Conservation (phyloP, 2,113 vertebrate genomes). For the Forbesichthys papilliferus region DNA sequence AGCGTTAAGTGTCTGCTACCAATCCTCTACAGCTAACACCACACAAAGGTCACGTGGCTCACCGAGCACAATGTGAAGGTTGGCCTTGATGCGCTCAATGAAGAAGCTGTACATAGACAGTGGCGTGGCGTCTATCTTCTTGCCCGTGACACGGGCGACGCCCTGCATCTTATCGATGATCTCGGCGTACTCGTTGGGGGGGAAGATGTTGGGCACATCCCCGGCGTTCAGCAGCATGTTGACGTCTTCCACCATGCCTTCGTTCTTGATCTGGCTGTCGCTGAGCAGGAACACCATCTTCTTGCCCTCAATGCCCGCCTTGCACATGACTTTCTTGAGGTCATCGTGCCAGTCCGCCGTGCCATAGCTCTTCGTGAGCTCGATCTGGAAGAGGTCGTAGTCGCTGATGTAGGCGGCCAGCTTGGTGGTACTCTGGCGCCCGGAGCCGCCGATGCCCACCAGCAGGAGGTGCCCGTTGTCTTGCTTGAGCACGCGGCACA, state of each 20-base stretch:
- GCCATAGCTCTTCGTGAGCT: conserved; percentile 86
- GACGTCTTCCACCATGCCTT: conserved; percentile 88
- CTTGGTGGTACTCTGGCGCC: conserved; percentile 86
- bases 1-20: too few relatives aligned
- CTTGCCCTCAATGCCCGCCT: conserved; percentile 78
- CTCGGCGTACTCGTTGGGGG: conserved; percentile 86
- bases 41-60: conserved; percentile 30
- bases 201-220: conserved; percentile 91
- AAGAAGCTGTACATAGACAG: conserved; percentile 91
- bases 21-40: too few relatives aligned
- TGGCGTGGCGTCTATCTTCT: conserved; percentile 82
- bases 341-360: conserved; percentile 86
- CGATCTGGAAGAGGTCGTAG: conserved; percentile 87
- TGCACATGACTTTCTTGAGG: conserved; percentile 86
- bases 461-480: conserved; percentile 86
- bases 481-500: conserved; percentile 90
- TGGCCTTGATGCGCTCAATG: conserved; percentile 86
- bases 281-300: conserved; percentile 83
- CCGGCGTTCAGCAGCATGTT: conserved; percentile 91
- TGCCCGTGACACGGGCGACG: conserved; percentile 79
- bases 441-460: conserved; percentile 88
- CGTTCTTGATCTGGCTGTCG: conserved; percentile 91
- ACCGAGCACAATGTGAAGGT: conserved; percentile 91
- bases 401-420: conserved; percentile 85
- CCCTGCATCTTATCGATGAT: conserved; percentile 87